Evolutionary conservation across 2,113 vertebrate genomes (phyloP).

Genomic region (Callipepla californica): DNA sequence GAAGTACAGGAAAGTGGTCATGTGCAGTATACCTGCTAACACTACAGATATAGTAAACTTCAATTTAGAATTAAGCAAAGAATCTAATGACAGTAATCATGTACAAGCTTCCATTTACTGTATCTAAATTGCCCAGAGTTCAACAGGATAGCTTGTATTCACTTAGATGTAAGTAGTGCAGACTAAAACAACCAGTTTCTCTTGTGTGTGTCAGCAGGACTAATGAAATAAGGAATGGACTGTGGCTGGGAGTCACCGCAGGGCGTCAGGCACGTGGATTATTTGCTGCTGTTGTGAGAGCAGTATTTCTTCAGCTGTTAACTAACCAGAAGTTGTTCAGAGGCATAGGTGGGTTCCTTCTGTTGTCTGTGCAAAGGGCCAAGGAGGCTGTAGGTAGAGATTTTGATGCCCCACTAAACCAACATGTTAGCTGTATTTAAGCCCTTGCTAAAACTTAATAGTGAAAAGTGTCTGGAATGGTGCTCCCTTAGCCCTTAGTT

Average conservation of each 20-base stretch:
- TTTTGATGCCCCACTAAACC: constrained; percentile 23
- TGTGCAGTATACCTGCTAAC: constrained; percentile 27
- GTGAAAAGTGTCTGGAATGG: constrained; percentile 3
- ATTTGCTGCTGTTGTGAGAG: background rate
- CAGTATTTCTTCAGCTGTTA: background rate
- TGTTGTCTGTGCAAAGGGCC: background rate
- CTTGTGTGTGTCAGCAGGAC: constrained; percentile 15
- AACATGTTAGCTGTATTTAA: background rate
- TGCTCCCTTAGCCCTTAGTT: fast-evolving
- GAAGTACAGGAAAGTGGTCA: background rate
- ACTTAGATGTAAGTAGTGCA: constrained; percentile 24
- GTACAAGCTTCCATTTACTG: constrained; percentile 46
- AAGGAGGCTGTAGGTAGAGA: background rate
- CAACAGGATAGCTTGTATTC: constrained; percentile 16
- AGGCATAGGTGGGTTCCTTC: background rate
- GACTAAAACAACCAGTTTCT: constrained; percentile 2
- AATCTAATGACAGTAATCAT: constrained; percentile 62
- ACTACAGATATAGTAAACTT: constrained; percentile 53
- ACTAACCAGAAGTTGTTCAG: background rate
- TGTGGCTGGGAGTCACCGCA: background rate
- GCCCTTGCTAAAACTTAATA: background rate
- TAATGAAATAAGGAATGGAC: constrained; percentile 37
- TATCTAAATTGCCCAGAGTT: constrained; percentile 61
- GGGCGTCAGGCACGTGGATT: background rate
- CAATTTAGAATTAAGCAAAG: constrained; percentile 54